Evolutionary conservation across 2,888 invertebrate genomes (phyloP), one percentile per base, ranked within the genome.

Genomic region (Catocala sponsa): DNA sequence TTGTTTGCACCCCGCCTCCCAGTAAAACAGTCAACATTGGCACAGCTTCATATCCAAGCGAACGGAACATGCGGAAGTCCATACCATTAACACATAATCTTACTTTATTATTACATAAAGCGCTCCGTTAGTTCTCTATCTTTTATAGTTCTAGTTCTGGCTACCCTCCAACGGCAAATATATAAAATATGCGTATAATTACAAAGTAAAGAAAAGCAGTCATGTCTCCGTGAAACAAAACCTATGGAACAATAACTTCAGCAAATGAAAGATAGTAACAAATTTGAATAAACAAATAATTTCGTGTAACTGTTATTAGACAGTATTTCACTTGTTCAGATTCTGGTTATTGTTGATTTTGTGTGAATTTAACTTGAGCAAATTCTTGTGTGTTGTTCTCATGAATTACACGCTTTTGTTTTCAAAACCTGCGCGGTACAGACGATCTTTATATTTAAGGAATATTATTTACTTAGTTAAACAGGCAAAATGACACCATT

Each of bases 401-500:
- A 2, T 25, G 0, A 25, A 25, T 25, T 2, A 25, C 25, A 4
- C 25, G 25, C 25, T 25, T 25, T 25, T 25, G 25, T 25, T 25
- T 2, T 25, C 25, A 25, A 25, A 25, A 4, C 25, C 25, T 25
- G 4, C 25, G 25, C 25, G 25, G 2, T 25, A 25, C 25, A 25
- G 25, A 25, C 25, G 4, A 25, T 25, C 25, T 25, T 25, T 25
- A 25, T 4, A 25, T 25, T 25, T 25, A 25, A 25, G 10, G 62
- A 62, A 64, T 55, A 56, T 15, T 47, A 48, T 59, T 68, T 52
- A 47, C 35, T 12, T 50, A 15, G 35, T 5, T 50, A 35, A 13
- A 35, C 7, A 50, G 9, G 15, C 9, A 2, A n/a, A 42, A 5
- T 46, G 46, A 15, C 13, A 15, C 15, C 46, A 46, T 10, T 6